phyloP scores from a whole-genome alignment of 1,140 invertebrate species.

The Drosophila ficusphila region DNA sequence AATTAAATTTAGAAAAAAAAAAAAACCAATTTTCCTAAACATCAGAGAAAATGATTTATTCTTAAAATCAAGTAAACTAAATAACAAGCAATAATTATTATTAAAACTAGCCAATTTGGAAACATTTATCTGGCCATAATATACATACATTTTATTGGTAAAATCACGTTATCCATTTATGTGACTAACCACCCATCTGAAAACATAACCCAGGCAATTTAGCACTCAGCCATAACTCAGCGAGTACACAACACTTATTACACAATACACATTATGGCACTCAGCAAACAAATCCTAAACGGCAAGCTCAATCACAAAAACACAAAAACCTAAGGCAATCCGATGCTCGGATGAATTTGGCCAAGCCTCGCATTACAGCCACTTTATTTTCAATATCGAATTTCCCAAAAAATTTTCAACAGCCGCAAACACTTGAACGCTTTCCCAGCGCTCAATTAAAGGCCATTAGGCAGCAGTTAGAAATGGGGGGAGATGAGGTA shows the following conservation, averaged over 20 bases:
- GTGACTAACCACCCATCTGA: not conserved
- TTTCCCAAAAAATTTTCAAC: slow-evolving; percentile 65
- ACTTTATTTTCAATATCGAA: slow-evolving; percentile 75
- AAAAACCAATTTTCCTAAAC: too few relatives aligned
- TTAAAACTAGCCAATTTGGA: too few relatives aligned
- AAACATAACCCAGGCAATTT: not conserved
- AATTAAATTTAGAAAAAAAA: too few relatives aligned
- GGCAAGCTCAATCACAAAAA: not conserved
- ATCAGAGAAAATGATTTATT: too few relatives aligned
- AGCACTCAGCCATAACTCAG: not conserved
- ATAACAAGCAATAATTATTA: too few relatives aligned
- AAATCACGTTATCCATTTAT: not conserved
- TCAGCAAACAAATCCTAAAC: slow-evolving; percentile 37
- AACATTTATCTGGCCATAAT: not conserved
- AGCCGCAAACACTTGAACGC: slow-evolving; percentile 80
- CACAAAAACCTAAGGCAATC: slow-evolving; percentile 7
- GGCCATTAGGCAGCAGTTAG: slow-evolving; percentile 66
- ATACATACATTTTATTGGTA: not conserved
- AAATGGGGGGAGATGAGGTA: slow-evolving; percentile 25
- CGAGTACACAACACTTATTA: slow-evolving; percentile 14
- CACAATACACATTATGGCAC: slow-evolving; percentile 32
- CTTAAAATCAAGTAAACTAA: too few relatives aligned
- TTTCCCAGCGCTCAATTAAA: slow-evolving; percentile 81
- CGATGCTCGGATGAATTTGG: slow-evolving; percentile 10
- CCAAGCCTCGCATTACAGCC: slow-evolving; percentile 42